Percentiles rank a stretch among this genome's conserved stretches.
These are phyloP conservation scores for Scleropages formosus DNA, from an alignment of 2,797 vertebrate genomes.

Conservation along the genomic window DNA sequence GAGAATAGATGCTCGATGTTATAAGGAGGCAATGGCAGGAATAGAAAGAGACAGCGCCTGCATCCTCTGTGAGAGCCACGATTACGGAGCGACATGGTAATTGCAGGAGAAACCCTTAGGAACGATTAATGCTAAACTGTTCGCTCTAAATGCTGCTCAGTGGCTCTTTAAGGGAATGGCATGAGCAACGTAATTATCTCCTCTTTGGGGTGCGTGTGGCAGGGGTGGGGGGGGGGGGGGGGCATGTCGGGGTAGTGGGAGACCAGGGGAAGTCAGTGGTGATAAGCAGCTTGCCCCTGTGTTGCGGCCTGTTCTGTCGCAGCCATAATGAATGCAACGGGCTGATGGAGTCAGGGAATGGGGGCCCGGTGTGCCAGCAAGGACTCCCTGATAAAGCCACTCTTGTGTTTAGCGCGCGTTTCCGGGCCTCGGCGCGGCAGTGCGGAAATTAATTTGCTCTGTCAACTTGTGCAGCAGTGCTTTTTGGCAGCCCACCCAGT, in stretches of 20 bases:
- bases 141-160: slow-evolving; percentile 52
- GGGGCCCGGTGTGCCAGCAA: slow-evolving; percentile 42
- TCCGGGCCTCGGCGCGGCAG: slow-evolving; percentile 40
- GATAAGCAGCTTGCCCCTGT: slow-evolving; percentile 55
- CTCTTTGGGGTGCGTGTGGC: slow-evolving; percentile 27
- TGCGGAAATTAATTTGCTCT: slow-evolving; percentile 52
- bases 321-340: slow-evolving; percentile 43
- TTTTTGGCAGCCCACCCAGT: slow-evolving; percentile 43
- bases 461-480: slow-evolving; percentile 39
- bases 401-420: slow-evolving; percentile 31
- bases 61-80: background rate
- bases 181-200: slow-evolving; percentile 52
- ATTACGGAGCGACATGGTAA: slow-evolving; percentile 40
- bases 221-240: slow-evolving; percentile 41
- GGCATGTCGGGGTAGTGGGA: background rate
- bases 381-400: slow-evolving; percentile 45
- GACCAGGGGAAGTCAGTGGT: background rate
- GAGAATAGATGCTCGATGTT: background rate
- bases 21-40: background rate
- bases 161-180: slow-evolving; percentile 52
- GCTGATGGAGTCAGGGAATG: slow-evolving; percentile 43
- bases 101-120: slow-evolving; percentile 45
- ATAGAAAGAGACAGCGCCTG: no score
- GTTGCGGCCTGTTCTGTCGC: slow-evolving; percentile 52
- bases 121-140: slow-evolving; percentile 60